These are phyloP conservation scores for Sminthurinus aureus DNA, from an alignment of 2,888 invertebrate species.

Conservation along the genomic window DNA sequence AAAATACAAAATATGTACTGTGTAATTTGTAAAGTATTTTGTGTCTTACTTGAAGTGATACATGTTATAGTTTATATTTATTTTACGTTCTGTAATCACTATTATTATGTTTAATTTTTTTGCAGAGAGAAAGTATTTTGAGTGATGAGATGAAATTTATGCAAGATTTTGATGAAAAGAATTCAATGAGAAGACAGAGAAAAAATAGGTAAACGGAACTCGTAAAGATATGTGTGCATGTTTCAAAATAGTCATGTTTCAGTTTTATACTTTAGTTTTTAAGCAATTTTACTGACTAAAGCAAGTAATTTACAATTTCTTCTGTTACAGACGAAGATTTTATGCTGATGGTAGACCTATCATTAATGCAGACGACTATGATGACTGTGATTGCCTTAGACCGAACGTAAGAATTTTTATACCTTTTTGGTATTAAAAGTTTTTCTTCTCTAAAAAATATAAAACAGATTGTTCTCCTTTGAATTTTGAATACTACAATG, in stretches of 20 bases:
- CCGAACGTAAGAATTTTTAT: no score
- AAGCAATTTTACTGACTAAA: neutral
- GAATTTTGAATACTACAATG: no score
- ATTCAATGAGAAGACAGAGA: conserved; percentile 40
- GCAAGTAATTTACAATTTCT: neutral
- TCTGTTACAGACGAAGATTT: conserved; percentile 39
- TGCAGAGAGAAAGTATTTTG: conserved; percentile 30
- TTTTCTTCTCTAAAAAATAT: no score
- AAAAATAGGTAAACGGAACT: conserved; percentile 8
- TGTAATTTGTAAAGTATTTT: no score
- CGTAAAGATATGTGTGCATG: neutral
- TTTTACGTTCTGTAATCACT: neutral
- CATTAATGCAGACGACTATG: conserved; percentile 61
- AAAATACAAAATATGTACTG: no score
- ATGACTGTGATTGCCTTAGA: conserved; percentile 79
- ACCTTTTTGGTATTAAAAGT: no score
- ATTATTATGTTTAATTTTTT: neutral
- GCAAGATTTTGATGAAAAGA: conserved; percentile 47
- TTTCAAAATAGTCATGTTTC: conserved; percentile 24
- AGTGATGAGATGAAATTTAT: conserved; percentile 50
- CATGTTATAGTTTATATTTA: no score
- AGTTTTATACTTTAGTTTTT: neutral
- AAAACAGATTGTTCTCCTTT: no score
- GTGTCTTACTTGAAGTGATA: no score
- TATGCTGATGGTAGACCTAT: conserved; percentile 41